phyloP scores from a whole-genome alignment of 2,797 vertebrate species.

The Silurus lanzhouensis region DNA sequence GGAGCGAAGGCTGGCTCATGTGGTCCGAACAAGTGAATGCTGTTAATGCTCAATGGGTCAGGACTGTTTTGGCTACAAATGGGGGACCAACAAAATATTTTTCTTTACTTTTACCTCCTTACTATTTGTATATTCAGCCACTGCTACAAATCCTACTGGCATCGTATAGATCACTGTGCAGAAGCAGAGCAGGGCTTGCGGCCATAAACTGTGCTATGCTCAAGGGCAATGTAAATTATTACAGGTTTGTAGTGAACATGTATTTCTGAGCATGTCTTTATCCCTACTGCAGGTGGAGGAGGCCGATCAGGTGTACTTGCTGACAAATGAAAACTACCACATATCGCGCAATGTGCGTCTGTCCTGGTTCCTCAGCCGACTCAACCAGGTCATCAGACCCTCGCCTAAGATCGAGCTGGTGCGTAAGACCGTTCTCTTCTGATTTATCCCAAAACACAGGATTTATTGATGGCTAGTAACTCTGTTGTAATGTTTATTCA shows the following conservation, averaged over 20 bases:
- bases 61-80: too few species aligned
- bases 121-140: neutral
- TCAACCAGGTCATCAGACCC: slow-evolving; percentile 88
- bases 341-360: slow-evolving; percentile 95
- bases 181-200: neutral
- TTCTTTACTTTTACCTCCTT: neutral
- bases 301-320: slow-evolving; percentile 91
- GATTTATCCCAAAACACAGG: neutral
- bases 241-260: neutral
- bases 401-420: slow-evolving; percentile 85
- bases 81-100: too few species aligned
- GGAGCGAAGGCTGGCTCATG: too few species aligned
- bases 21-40: too few species aligned
- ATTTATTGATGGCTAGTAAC: neutral
- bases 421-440: slow-evolving; percentile 53
- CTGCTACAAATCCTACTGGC: neutral
- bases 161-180: neutral
- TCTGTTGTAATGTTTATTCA: neutral
- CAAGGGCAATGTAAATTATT: neutral
- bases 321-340: slow-evolving; percentile 95
- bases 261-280: neutral
- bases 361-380: slow-evolving; percentile 91
- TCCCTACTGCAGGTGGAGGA: slow-evolving; percentile 84
- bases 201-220: neutral
- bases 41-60: too few species aligned